Conservation (phyloP, 2,888 invertebrate genomes). For the Eumerus sabulonum region DNA sequence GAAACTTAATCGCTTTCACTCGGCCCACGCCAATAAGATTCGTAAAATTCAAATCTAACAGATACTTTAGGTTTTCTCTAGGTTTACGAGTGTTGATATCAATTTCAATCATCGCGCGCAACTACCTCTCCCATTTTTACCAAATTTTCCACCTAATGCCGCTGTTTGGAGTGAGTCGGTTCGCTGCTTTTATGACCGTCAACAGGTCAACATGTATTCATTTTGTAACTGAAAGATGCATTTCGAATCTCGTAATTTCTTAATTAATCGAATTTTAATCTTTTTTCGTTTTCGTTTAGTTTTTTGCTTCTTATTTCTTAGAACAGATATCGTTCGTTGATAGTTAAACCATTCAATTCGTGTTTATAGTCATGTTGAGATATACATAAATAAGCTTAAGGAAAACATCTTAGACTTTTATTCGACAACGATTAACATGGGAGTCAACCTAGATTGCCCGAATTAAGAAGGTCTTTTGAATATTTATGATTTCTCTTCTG, state of each 20-base stretch:
- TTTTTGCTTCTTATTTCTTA: neutral
- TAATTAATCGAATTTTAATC: conserved; percentile 30
- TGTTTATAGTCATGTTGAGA: conserved; percentile 6
- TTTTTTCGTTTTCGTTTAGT: neutral
- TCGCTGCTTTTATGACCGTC: no score
- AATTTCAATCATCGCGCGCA: neutral
- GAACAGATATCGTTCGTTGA: neutral
- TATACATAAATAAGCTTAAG: conserved; percentile 1
- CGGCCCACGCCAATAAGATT: neutral
- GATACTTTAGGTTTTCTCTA: no score
- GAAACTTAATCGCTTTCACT: neutral
- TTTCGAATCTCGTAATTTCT: conserved; percentile 1
- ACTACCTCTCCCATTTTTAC: no score
- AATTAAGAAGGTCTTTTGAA: conserved; percentile 11
- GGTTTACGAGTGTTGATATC: no score
- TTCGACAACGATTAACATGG: conserved; percentile 10
- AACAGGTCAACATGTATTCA: no score
- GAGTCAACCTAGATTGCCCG: conserved; percentile 19
- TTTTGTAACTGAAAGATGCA: neutral
- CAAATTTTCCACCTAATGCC: no score
- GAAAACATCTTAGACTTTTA: neutral
- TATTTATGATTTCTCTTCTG: conserved; percentile 16
- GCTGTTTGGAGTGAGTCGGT: no score
- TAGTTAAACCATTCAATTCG: neutral
- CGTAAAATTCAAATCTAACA: no score